Evolutionary conservation across 2,888 invertebrate species (phyloP), one percentile per base, ranked within the genome.

Genomic region (Imbricaverruca yamaguchii): DNA sequence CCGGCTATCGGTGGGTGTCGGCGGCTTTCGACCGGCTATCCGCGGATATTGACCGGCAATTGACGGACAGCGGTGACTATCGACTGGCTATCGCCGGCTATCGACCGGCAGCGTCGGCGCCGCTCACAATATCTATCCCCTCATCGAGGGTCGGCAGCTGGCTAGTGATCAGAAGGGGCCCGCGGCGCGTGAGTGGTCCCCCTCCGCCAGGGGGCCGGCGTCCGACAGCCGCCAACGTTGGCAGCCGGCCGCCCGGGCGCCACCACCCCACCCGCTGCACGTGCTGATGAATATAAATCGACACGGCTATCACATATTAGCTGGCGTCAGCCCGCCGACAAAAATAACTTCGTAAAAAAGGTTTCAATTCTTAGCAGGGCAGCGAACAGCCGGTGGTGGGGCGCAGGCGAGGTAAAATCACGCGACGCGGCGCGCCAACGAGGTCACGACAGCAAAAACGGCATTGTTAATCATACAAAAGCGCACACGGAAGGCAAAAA

Each of bases 221-320:
- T 39, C 39, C 18, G 55, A 80, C 59, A 4, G 23, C 15, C 39
- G 21, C n/a, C 61, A 10, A 12, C 53, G 56, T 39, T 39, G 55
- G 55, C 25, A 61, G n/a, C 18, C n/a, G 25, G 18, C 21, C 63
- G 83, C 87, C 86, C 82, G 94, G 95, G 90, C 95, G 96, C 87
- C 94, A 87, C 97, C 97, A 81, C 97, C 89, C 85, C 96, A 94
- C 0, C 96, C 96, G 55, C 97, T 89, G 87, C 97, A 96, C 87
- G 95, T 95, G 80, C 97, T 91, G 82, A 96, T 95, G 87, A 97
- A 98, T 79, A 98, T 89, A 85, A 98, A 97, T 82, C 97, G 97
- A 78, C 97, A 97, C 91, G 97, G 96, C 86, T 97, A 97, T 86
- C 97, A 97, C 74, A 96, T 91, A 11, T 97, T 89, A 86, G 95